Base-by-base conservation (phyloP, 1,140 invertebrate species). In the Choristoneura fumiferana region DNA sequence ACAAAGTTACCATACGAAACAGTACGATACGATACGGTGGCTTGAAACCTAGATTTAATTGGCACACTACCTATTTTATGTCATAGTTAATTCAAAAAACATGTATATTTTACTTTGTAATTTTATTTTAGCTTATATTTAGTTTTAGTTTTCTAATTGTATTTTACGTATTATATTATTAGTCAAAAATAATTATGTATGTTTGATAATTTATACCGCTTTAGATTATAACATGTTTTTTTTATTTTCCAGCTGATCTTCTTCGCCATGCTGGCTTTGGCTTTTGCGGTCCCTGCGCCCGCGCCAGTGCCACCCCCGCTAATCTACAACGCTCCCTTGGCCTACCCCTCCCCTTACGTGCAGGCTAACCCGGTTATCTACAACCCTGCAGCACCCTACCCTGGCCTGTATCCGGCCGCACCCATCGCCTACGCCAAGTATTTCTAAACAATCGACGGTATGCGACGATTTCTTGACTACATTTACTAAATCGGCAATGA, bases 331-430 rank as follows among this genome's bases (percentile, higher is more conserved):
- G 0, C 43, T 4, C 15, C 43, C 4, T 17, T 49, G 17, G 43
- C 15, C 9, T 63, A 63, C 53, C 15, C 12, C 33, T 35, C 56
- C 0, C 56, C 62, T 14, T 65, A 69, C 60, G 22, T 29, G 43
- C 9, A 15, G 2, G 43, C 17, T 10, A 18, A 10, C 9, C 43
- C 43, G 15, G 43, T 49, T 15, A 6, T 49, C 43, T 49, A 49
- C 18, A 49, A 49, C 43, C 17, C 43, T 17, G 1, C 22, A 6
- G 22, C 67, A 82, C 56, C 57, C 63, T 69, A 9, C 71, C 8
- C 64, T 17, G 18, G 53, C 15, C 58, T 12, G 15, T 60, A 45
- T 63, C 60, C 17, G 39, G 63, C 55, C 3, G 17, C 43, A 10
- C 43, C 43, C 43, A 49, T 63, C 58, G 39, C 62, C 49, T 67